These are phyloP conservation scores for Drosophila lacertosa DNA, from an alignment of 1,140 invertebrate genomes.

Conservation along the genomic window DNA sequence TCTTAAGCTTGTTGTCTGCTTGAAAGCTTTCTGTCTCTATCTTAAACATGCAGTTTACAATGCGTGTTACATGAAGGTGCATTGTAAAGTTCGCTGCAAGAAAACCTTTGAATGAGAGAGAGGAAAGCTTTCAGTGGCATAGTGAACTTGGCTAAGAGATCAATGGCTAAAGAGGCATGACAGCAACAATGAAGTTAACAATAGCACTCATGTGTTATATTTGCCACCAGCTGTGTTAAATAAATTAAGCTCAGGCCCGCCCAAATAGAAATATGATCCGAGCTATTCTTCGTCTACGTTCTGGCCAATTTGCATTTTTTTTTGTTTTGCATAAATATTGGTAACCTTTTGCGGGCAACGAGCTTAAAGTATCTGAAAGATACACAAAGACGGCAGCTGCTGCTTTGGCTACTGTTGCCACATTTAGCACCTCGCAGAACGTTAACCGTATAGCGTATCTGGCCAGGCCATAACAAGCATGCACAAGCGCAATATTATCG, in stretches of 20 bases:
- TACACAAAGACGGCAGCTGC: conserved; percentile 50
- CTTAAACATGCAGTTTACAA: no score
- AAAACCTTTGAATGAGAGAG: no score
- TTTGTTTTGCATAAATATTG: conserved; percentile 69
- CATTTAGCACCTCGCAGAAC: conserved; percentile 63
- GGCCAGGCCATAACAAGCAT: conserved; percentile 65
- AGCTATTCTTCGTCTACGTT: conserved; percentile 2
- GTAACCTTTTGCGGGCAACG: conserved; percentile 34
- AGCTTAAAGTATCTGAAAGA: conserved; percentile 64
- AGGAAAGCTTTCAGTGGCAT: no score
- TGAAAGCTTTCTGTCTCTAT: conserved; percentile 1
- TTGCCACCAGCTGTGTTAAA: conserved; percentile 77
- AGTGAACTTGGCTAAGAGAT: conserved; percentile 28
- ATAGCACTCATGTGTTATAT: conserved; percentile 59
- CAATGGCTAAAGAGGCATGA: conserved; percentile 52
- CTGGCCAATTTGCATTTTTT: conserved; percentile 46
- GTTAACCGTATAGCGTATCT: conserved; percentile 9
- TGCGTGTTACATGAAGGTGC: no score
- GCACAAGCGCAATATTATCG: conserved; percentile 50
- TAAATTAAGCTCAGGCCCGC: conserved; percentile 56
- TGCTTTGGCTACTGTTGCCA: conserved; percentile 62
- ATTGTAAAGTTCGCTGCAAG: no score
- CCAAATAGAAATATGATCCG: conserved; percentile 3
- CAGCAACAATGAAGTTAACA: conserved; percentile 41
- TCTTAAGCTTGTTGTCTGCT: no score